Evolutionary conservation across 2,113 vertebrate species (phyloP), one percentile per base, ranked within the genome.

Genomic region (Dendrocopos noguchii): DNA sequence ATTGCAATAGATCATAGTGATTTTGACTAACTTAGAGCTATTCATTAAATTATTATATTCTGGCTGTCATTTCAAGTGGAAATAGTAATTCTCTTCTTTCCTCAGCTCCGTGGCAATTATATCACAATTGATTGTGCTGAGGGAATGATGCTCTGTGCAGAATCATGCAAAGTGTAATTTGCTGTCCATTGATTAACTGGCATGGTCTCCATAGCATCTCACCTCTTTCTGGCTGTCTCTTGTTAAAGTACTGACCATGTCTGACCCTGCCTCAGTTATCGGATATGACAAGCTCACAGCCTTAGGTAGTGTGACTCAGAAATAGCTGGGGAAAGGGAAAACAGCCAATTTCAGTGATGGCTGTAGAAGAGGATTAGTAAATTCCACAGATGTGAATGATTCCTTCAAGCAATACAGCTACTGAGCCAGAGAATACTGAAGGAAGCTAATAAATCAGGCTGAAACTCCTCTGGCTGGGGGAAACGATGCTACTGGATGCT

Each of bases 281-380:
- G 73, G 82, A 75, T 28, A 33, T 76, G 91, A 94, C 93, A 94
- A 47, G 84, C 81, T 89, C 78, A 74, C 67, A 76, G 89, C 89
- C 93, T 82, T 18, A 39, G 85, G 94, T 90, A 20, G 33, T 29
- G 76, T 90, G 84, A 84, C 93, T 95, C 85, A 81, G 87, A 94
- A 88, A 64, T n/a, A 83, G 75, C 2, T 57, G 79, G 33, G 64
- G 33, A 93, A 71, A 91, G 61, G 61, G 31, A 89, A 18, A 91
- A 53, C 9, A 80, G 79, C 87, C 95, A 79, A 73, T 92, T 92
- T 84, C 87, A 84, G 50, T 87, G 91, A 75, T 84, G 66, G 68
- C 82, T 90, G 70, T 79, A 87, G 84, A 55, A 77, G 33, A 81
- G 66, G 89, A 93, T 95, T 93, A 88, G 44, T 71, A 46, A 90